These are phyloP conservation scores for Hemichromis elongatus DNA, from an alignment of 2,113 vertebrate species.

Conservation along the genomic window DNA sequence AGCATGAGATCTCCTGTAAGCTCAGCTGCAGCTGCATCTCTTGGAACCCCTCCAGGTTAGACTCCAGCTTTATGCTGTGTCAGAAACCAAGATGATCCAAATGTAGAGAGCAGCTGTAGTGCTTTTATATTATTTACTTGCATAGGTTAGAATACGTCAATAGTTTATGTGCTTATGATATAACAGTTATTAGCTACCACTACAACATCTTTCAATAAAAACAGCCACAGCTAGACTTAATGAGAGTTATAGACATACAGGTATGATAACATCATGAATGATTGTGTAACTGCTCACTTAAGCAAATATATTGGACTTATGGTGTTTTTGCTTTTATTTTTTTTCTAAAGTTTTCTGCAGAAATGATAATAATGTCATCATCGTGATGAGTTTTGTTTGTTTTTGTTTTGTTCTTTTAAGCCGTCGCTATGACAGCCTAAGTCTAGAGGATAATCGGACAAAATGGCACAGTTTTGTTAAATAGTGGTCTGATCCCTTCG, in stretches of 20 bases:
- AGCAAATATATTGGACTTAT: too few species aligned
- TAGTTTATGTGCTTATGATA: neutral
- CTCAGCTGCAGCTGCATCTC: conserved; percentile 98
- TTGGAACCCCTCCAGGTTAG: conserved; percentile 96
- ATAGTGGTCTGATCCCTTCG: too few species aligned
- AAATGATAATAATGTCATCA: too few species aligned
- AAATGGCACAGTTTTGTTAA: too few species aligned
- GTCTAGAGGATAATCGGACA: too few species aligned
- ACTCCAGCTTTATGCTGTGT: neutral
- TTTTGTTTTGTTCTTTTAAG: too few species aligned
- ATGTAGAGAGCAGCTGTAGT: neutral
- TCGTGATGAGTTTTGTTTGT: too few species aligned
- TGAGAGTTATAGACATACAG: neutral
- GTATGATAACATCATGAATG: neutral
- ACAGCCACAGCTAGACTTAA: neutral
- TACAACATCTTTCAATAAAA: neutral
- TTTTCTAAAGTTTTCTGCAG: too few species aligned
- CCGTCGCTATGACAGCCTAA: too few species aligned
- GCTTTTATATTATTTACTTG: neutral
- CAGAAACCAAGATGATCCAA: neutral
- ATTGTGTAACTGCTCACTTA: too few species aligned
- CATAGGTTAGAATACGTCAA: neutral
- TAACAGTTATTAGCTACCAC: neutral
- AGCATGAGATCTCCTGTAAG: conserved; percentile 97
- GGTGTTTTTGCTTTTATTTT: too few species aligned